Percentiles rank a stretch among this genome's conserved stretches.
phyloP scores from a whole-genome alignment of 1,140 invertebrate species.

The Luehdorfia chinensis region DNA sequence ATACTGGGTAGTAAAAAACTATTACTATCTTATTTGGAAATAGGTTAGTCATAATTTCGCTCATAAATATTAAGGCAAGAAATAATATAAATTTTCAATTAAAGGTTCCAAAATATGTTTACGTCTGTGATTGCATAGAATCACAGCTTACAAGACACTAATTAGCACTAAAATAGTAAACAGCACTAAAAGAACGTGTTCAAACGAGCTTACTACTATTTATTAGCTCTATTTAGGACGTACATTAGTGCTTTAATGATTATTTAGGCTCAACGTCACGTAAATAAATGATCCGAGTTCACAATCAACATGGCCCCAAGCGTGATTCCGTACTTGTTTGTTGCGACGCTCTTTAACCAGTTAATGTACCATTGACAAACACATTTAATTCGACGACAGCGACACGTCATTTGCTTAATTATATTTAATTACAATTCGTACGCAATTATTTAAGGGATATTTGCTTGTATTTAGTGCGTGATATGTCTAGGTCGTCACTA shows the following conservation, averaged over 20 bases:
- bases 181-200: background rate
- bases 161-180: background rate
- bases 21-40: too few species aligned
- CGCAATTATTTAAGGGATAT: too few species aligned
- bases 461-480: too few species aligned
- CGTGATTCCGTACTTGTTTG: constrained; percentile 29
- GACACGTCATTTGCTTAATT: too few species aligned
- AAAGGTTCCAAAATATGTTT: too few species aligned
- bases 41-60: too few species aligned
- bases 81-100: too few species aligned
- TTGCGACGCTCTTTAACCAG: constrained; percentile 20
- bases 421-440: too few species aligned
- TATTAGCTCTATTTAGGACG: constrained; percentile 7
- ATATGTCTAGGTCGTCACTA: too few species aligned
- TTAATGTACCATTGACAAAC: constrained; percentile 13
- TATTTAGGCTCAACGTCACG: constrained; percentile 13
- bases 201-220: constrained; percentile 1
- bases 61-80: too few species aligned
- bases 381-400: background rate
- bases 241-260: constrained; percentile 12
- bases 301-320: constrained; percentile 32
- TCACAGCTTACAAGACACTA: background rate
- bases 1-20: too few species aligned
- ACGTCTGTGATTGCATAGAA: too few species aligned
- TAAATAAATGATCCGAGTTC: constrained; percentile 25